These are phyloP conservation scores for Papilio aristodemus DNA, from an alignment of 1,140 invertebrate species.

Conservation along the genomic window DNA sequence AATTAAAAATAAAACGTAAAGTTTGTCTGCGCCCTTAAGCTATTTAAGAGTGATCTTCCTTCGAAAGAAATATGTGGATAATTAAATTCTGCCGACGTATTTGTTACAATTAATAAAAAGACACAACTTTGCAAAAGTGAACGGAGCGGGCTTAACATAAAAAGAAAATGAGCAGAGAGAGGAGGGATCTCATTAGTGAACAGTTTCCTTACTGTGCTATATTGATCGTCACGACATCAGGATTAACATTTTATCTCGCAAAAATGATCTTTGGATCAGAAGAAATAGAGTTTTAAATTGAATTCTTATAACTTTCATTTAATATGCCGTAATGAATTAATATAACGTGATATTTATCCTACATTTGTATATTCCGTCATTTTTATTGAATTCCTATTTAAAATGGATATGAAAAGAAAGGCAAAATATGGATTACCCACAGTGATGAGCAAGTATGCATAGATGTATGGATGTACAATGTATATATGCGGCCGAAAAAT, in stretches of 20 bases:
- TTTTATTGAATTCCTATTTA: neutral
- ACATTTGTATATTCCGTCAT: neutral
- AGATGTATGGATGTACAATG: too few species aligned
- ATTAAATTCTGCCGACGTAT: slow-evolving; percentile 12
- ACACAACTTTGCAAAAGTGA: slow-evolving; percentile 25
- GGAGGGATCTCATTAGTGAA: slow-evolving; percentile 33
- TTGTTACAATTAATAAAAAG: slow-evolving; percentile 26
- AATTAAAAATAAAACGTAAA: neutral
- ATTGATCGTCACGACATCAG: slow-evolving; percentile 21
- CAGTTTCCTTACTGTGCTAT: slow-evolving; percentile 31
- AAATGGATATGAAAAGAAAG: neutral
- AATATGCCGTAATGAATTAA: slow-evolving; percentile 12
- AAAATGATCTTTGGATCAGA: neutral
- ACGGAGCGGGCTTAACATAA: slow-evolving; percentile 24
- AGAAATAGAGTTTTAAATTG: neutral
- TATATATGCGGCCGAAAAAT: too few species aligned
- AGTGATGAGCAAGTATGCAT: too few species aligned
- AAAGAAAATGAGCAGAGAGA: slow-evolving; percentile 22
- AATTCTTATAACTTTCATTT: neutral
- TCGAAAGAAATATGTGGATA: slow-evolving; percentile 14
- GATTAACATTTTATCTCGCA: neutral
- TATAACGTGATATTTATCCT: neutral
- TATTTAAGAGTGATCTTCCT: slow-evolving; percentile 9
- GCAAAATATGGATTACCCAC: neutral
- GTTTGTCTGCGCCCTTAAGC: slow-evolving; percentile 17